Evolutionary conservation across 2,888 invertebrate genomes (phyloP), one percentile per base, ranked within the genome.

Genomic region (Philonicus albiceps): DNA sequence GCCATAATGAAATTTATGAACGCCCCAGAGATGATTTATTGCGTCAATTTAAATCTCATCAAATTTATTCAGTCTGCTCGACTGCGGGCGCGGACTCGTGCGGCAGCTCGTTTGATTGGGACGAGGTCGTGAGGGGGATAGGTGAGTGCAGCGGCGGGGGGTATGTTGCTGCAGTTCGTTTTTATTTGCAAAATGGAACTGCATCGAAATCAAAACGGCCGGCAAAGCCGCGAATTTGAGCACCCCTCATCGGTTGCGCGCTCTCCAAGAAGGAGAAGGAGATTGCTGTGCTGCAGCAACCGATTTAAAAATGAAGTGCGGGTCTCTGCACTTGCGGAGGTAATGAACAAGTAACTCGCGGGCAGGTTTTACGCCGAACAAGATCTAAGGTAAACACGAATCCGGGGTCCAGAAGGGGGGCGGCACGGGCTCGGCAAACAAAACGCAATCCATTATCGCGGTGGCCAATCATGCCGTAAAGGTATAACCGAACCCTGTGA

Each of bases 21-120:
- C 87, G 86, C 86, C 83, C 85, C 81, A 86, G 43, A 49, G 73
- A 86, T 86, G 87, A 87, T 87, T 87, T 87, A 87, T 86, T 84
- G 73, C 78, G 86, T 87, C 86, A 87, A 87, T 87, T 87, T 87
- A 87, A 87, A 87, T 87, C 87, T 86, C 87, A 87, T 87, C 87
- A 87, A 87, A 86, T 87, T 87, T 87, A 87, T 78, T 87, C 86
- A 84, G 87, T 84, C 86, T 78, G 86, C 80, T 7, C 74, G 34
- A 37, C 80, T 22, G 78, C 27, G 72, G 53, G 87, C 37, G 76
- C 43, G 74, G 64, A 64, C 55, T 27, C 37, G 37, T 53, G 75
- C 31, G 43, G 83, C 43, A 49, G 64, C 37, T 64, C 64, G 64
- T 64, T 64, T 64, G 64, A 34, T 72, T 30, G 27, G 76, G 76